Evolutionary conservation across 2,888 invertebrate species (phyloP).

Genomic region (Mechanitis messenoides): DNA sequence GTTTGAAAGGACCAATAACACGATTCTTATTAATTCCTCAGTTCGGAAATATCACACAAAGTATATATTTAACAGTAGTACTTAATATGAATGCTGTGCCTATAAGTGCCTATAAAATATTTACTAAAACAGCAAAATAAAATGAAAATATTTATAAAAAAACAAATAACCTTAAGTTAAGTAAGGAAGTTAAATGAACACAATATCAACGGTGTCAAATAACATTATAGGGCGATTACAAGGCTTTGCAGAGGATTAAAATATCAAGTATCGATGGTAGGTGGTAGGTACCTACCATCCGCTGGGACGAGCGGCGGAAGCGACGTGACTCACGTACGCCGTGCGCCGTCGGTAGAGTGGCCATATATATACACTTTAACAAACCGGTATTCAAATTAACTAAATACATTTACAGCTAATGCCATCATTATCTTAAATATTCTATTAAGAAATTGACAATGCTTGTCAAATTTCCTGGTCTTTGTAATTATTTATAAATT

Average conservation of each 20-base stretch:
- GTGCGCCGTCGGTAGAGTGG: constrained; percentile 17
- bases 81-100: no score
- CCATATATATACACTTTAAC: constrained; percentile 4
- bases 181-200: constrained; percentile 15
- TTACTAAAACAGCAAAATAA: background rate
- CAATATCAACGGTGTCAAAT: constrained; percentile 24
- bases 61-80: no score
- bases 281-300: constrained; percentile 47
- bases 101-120: no score
- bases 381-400: constrained; percentile 3
- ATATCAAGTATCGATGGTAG: constrained; percentile 30
- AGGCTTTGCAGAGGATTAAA: constrained; percentile 33
- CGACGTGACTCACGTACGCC: constrained; percentile 54
- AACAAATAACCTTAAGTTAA: background rate
- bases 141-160: background rate
- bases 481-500: no score
- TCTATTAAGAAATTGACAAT: no score
- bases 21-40: no score
- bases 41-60: no score
- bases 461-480: no score
- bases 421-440: no score
- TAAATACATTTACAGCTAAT: background rate
- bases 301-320: constrained; percentile 45
- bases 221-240: constrained; percentile 29
- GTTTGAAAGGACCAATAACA: no score